phyloP scores from a whole-genome alignment of 53 echinoderm and acorn worm genomes.

The Actinopyga echinites region DNA sequence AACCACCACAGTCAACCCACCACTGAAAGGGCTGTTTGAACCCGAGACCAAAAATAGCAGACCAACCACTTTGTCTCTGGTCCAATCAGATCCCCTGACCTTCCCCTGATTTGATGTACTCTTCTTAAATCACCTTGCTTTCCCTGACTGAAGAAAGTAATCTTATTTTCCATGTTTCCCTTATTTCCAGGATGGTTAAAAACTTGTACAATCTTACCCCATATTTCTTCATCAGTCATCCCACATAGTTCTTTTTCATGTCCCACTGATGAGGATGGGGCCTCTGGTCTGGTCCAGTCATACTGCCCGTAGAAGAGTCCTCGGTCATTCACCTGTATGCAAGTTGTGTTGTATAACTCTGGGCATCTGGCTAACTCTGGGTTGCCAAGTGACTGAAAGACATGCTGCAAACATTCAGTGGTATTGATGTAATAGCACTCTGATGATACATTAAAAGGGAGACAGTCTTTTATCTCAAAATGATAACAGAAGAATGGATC shows the following conservation, averaged over 20 bases:
- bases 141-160: too few relatives aligned
- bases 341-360: conserved; percentile 50
- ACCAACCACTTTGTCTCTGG: too few relatives aligned
- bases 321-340: conserved; percentile 69
- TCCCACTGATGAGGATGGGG: conserved; percentile 28
- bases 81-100: too few relatives aligned
- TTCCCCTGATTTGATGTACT: too few relatives aligned
- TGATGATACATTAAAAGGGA: conserved; percentile 65
- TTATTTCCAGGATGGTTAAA: too few relatives aligned
- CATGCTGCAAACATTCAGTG: conserved; percentile 47
- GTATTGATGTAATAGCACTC: conserved; percentile 67
- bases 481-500: conserved; percentile 60
- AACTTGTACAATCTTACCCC: conserved; percentile 51
- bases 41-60: too few relatives aligned
- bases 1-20: too few relatives aligned
- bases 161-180: not conserved
- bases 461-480: conserved; percentile 56
- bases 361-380: conserved; percentile 46
- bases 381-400: conserved; percentile 36
- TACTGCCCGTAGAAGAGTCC: conserved; percentile 68
- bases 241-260: conserved; percentile 63
- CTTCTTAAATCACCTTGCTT: too few relatives aligned
- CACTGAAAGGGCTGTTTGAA: too few relatives aligned
- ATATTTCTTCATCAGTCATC: conserved; percentile 60
- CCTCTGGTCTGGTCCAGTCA: conserved; percentile 62